A percentile compares a stretch with the other conserved stretches of the same genome.
Evolutionary conservation across 2,797 vertebrate species (phyloP).

Genomic region (Galagoides demidoff): DNA sequence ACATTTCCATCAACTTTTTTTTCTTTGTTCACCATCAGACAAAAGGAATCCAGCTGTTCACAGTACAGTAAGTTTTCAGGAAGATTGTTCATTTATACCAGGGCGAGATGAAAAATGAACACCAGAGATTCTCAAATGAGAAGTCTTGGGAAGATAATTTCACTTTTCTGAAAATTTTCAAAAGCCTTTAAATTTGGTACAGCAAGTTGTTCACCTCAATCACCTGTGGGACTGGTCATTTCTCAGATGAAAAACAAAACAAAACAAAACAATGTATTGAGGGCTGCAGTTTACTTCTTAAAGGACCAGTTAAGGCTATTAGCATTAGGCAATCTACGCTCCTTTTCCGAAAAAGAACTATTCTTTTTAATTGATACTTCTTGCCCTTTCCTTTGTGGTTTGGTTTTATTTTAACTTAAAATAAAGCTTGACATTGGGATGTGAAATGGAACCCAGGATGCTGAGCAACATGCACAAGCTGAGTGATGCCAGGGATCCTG

Average conservation of each 20-base stretch:
- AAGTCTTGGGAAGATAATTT: constrained; percentile 49
- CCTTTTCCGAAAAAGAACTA: constrained; percentile 49
- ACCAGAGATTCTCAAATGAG: constrained; percentile 41
- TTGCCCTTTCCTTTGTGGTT: not conserved
- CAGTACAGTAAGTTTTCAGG: not conserved
- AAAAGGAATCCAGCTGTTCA: constrained; percentile 31
- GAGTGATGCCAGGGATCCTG: constrained; percentile 30
- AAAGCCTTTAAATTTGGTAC: not conserved
- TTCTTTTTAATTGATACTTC: not conserved
- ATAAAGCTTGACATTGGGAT: constrained; percentile 47
- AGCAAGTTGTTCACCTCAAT: not conserved
- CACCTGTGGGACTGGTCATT: not conserved
- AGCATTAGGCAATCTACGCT: not conserved
- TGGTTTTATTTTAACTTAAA: constrained; percentile 20
- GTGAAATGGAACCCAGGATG: constrained; percentile 43
- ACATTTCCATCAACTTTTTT: constrained; percentile 48
- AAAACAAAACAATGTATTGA: not conserved
- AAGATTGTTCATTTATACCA: constrained; percentile 47
- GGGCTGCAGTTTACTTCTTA: not conserved
- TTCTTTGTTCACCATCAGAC: constrained; percentile 42
- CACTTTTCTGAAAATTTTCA: constrained; percentile 31
- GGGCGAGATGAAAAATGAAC: constrained; percentile 35
- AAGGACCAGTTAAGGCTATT: not conserved
- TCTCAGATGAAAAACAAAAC: not conserved
- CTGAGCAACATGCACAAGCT: constrained; percentile 32